These are phyloP conservation scores for Epirrhoe tristata DNA, from an alignment of 2,888 invertebrate genomes.

Conservation along the genomic window DNA sequence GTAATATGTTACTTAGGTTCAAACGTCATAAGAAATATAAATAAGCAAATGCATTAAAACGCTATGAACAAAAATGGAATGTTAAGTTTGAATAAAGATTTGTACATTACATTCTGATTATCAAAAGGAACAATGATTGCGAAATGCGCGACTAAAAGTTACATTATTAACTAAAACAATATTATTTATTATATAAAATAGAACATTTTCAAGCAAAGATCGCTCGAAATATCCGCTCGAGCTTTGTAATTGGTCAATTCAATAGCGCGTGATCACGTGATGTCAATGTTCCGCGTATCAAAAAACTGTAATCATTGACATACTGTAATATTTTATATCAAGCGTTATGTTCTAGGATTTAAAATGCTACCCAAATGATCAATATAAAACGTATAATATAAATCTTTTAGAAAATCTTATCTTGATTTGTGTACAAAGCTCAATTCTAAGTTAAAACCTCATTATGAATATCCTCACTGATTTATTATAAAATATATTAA, in stretches of 20 bases:
- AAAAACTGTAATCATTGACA: too few species aligned
- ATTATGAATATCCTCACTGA: background rate
- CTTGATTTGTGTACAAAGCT: constrained; percentile 16
- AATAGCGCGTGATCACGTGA: too few species aligned
- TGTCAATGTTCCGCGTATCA: too few species aligned
- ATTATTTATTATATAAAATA: background rate
- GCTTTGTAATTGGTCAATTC: too few species aligned
- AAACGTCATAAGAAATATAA: constrained; percentile 11
- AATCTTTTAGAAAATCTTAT: constrained; percentile 16
- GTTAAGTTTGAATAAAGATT: constrained; percentile 69
- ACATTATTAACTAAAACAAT: constrained; percentile 20
- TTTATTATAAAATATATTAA: background rate
- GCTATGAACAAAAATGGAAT: constrained; percentile 41
- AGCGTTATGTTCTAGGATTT: constrained; percentile 13
- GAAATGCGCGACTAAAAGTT: constrained; percentile 52
- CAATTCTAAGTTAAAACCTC: background rate
- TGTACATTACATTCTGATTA: constrained; percentile 50
- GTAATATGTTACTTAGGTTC: constrained; percentile 28
- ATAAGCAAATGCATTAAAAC: constrained; percentile 12
- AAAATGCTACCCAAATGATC: constrained; percentile 43
- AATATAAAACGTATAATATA: constrained; percentile 31
- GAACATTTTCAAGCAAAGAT: too few species aligned
- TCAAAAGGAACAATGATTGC: constrained; percentile 57
- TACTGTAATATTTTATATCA: too few species aligned
- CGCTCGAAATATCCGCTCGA: too few species aligned